phyloP scores from a whole-genome alignment of 2,113 vertebrate genomes.

The Mixornis gularis region DNA sequence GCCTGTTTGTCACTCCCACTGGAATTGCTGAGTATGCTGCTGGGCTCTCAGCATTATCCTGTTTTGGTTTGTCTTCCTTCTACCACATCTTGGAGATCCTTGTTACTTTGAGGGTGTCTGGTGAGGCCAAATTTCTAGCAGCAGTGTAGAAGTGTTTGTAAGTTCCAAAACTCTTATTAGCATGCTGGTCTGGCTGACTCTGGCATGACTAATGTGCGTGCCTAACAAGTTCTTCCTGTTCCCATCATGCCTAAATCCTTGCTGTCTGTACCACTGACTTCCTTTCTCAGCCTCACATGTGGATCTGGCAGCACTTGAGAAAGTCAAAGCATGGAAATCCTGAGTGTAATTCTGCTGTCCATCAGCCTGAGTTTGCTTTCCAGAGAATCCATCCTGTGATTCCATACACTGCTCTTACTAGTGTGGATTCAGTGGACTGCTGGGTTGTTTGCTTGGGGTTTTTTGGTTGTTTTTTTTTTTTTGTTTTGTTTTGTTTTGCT shows the following conservation, averaged over 20 bases:
- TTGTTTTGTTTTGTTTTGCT: background rate
- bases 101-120: background rate
- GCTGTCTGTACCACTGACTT: background rate
- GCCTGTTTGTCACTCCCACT: background rate
- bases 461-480: background rate
- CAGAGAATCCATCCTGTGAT: background rate
- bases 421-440: background rate
- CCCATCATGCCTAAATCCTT: background rate
- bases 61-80: background rate
- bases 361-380: background rate
- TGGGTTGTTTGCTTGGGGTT: background rate
- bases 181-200: background rate
- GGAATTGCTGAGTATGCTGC: background rate
- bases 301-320: background rate
- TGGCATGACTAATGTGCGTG: background rate
- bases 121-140: background rate
- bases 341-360: background rate
- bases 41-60: background rate
- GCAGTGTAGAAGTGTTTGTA: background rate
- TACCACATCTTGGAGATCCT: background rate
- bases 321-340: background rate
- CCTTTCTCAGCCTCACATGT: background rate
- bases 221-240: constrained; percentile 38
- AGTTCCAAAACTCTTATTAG: background rate
- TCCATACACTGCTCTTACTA: background rate